Percentiles rank a stretch among this genome's conserved stretches.
Conservation (phyloP, 2,888 invertebrate species). For the Diarsia dahlii region DNA sequence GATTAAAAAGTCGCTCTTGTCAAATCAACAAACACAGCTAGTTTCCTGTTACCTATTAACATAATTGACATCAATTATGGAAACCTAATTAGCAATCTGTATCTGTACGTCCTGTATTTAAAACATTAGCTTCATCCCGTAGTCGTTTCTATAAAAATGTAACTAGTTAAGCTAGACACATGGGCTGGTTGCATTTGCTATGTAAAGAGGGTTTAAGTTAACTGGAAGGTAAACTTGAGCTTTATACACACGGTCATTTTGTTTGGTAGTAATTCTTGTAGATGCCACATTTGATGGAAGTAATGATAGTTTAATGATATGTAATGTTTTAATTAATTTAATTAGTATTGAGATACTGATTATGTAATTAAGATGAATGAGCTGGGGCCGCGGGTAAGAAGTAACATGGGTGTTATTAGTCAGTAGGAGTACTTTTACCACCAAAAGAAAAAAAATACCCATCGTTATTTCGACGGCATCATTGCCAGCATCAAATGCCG, state of each 20-base stretch:
- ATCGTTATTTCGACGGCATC: no score
- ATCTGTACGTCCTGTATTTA: constrained; percentile 58
- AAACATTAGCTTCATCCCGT: constrained; percentile 54
- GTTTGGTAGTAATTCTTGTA: constrained; percentile 1
- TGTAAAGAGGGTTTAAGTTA: constrained; percentile 68
- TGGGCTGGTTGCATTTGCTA: constrained; percentile 64
- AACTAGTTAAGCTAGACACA: constrained; percentile 72
- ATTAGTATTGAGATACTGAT: neutral
- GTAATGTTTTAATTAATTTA: neutral
- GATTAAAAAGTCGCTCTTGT: neutral
- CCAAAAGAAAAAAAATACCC: no score
- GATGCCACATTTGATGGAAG: neutral
- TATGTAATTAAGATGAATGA: neutral
- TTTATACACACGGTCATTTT: constrained; percentile 55
- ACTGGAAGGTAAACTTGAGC: constrained; percentile 64
- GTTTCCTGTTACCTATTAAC: constrained; percentile 46
- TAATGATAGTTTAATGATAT: neutral
- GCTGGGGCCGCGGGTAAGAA: no score
- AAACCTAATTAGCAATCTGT: constrained; percentile 51
- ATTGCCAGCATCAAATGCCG: no score
- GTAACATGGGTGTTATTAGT: no score
- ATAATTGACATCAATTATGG: constrained; percentile 54
- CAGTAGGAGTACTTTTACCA: no score
- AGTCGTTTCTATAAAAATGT: constrained; percentile 63
- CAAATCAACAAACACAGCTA: constrained; percentile 15